Evolutionary conservation across 2,888 invertebrate species (phyloP).

Genomic region (Schizotus pectinicornis): DNA sequence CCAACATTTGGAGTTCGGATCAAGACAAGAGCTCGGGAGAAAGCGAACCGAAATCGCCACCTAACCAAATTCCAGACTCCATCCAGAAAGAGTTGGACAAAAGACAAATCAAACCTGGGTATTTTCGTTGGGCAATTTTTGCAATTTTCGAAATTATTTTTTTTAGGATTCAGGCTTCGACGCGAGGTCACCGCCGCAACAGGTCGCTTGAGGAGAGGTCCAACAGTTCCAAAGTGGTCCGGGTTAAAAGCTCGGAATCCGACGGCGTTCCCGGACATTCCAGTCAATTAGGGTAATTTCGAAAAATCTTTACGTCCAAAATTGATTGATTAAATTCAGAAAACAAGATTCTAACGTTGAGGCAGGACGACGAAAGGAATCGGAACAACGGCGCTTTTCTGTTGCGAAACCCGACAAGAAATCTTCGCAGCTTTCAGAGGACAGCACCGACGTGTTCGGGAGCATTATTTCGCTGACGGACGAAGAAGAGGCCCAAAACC

Average conservation of each 20-base stretch:
- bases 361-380: conserved; percentile 10
- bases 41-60: conserved; percentile 47
- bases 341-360: conserved; percentile 6
- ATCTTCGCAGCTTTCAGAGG: conserved; percentile 4
- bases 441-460: conserved; percentile 50
- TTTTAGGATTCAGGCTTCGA: conserved; percentile 27
- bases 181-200: conserved; percentile 44
- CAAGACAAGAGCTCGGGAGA: conserved; percentile 56
- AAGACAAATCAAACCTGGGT: conserved; percentile 63
- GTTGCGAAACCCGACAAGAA: conserved; percentile 32
- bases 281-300: conserved; percentile 19
- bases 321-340: conserved; percentile 11
- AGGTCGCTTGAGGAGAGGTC: conserved; percentile 51
- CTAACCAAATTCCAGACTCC: conserved; percentile 64
- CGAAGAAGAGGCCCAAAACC: conserved; percentile 40
- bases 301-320: background rate
- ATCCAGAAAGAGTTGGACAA: conserved; percentile 71
- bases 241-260: conserved; percentile 46
- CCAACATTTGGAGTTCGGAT: conserved; percentile 75
- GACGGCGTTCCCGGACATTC: conserved; percentile 29
- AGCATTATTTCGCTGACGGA: conserved; percentile 55
- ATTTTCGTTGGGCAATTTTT: conserved; percentile 33
- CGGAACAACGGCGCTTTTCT: conserved; percentile 35
- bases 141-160: background rate
- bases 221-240: conserved; percentile 39